Base-by-base conservation (phyloP, 2,113 vertebrate genomes). In the Dipodomys ordii region DNA sequence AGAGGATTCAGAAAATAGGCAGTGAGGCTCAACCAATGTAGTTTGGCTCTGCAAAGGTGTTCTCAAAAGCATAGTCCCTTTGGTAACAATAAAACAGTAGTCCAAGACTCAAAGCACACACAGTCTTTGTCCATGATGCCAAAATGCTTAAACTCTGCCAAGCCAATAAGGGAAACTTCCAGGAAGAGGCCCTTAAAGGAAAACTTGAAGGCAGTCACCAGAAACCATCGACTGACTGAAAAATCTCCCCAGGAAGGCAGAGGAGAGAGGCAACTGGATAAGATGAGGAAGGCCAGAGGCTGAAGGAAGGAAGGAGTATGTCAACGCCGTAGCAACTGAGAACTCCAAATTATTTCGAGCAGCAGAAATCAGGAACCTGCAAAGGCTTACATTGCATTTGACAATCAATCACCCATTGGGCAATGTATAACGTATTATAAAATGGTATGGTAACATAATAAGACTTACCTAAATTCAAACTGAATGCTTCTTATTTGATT, bases 91-190 rank as follows among this genome's bases (percentile, higher is more conserved):
- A 95, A 96, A 96, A 91, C 82, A 68, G 83, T 69, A 89, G 60
- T 60, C 95, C 94, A 91, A 95, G 73, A 82, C 57, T 79, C 81
- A 11, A 79, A 94, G 91, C 81, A 97, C 94, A 96, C 77, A 94
- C 15, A 68, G 35, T 94, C 93, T 96, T 96, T 96, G 96, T 96
- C 96, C 39, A 62, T 79, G 79, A 85, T n/a, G 93, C 92, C 96
- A 97, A 92, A 82, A 95, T 25, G 83, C 83, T 87, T 67, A 91
- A 72, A 62, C 11, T 90, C 35, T 94, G 96, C 96, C 87, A 96
- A 96, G 74, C 65, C 89, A 93, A 91, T 53, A 88, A 95, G n/a
- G 84, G 28, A 96, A 94, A 94, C 53, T 94, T 97, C 81, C 78
- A 97, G 92, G 91, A 96, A 96, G 89, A 87, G 89, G 92, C 84